These are phyloP conservation scores for Lampropteryx suffumata DNA, from an alignment of 2,888 invertebrate species.

Conservation along the genomic window DNA sequence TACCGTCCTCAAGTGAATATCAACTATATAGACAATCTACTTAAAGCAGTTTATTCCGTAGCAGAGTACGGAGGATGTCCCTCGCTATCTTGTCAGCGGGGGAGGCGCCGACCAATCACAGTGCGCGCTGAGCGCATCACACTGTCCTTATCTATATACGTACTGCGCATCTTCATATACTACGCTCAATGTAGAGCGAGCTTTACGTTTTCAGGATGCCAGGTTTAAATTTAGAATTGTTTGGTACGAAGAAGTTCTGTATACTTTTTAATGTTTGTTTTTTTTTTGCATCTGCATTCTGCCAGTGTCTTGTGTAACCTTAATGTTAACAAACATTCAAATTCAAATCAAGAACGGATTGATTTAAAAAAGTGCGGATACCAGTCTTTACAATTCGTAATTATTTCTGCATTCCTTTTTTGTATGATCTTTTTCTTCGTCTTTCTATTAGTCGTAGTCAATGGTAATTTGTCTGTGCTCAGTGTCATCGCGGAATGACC, in stretches of 20 bases:
- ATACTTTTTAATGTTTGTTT: background rate
- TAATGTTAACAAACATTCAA: background rate
- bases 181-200: constrained; percentile 18
- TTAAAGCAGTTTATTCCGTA: constrained; percentile 42
- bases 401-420: too few species aligned
- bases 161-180: constrained; percentile 63
- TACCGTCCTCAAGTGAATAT: constrained; percentile 38
- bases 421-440: too few species aligned
- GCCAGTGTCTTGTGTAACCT: background rate
- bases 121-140: constrained; percentile 68
- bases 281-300: background rate
- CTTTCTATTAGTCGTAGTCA: too few species aligned
- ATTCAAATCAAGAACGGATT: too few species aligned
- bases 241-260: background rate
- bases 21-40: constrained; percentile 37
- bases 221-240: constrained; percentile 11
- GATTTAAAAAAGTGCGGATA: background rate
- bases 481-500: too few species aligned
- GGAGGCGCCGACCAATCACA: constrained; percentile 73
- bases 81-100: constrained; percentile 81
- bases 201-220: constrained; percentile 12
- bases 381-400: too few species aligned
- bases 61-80: constrained; percentile 67
- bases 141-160: constrained; percentile 68
- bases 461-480: too few species aligned